Conservation (phyloP, 2,888 invertebrate species). For the Sarcophaga caerulescens region DNA sequence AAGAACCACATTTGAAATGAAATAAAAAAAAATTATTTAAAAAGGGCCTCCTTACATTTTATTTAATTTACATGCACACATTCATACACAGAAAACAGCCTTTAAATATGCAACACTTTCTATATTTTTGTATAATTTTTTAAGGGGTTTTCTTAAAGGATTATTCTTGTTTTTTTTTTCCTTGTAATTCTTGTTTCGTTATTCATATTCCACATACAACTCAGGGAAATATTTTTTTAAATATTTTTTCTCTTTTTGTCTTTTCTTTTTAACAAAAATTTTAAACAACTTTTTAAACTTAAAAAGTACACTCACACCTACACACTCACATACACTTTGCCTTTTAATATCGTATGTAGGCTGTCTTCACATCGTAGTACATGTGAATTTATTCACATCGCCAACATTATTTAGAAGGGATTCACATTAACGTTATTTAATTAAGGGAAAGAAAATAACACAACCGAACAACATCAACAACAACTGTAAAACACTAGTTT, state of each 20-base stretch:
- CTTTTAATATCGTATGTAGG: neutral
- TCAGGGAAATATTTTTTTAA: conserved; percentile 48
- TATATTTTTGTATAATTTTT: conserved; percentile 1
- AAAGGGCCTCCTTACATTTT: neutral
- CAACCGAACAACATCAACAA: conserved; percentile 2
- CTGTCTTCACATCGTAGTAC: neutral
- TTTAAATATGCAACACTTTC: conserved; percentile 52
- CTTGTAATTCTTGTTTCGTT: conserved; percentile 4
- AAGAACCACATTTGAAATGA: neutral
- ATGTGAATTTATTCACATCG: too few relatives aligned
- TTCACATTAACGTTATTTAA: neutral
- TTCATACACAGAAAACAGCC: neutral
- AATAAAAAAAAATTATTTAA: neutral
- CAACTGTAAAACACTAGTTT: conserved; percentile 42
- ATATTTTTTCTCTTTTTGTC: neutral
- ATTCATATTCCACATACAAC: conserved; percentile 42
- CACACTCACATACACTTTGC: neutral
- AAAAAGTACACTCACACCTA: neutral
- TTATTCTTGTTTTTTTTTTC: neutral
- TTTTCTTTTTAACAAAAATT: conserved; percentile 33
- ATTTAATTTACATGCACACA: neutral
- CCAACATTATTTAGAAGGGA: neutral
- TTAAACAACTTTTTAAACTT: neutral
- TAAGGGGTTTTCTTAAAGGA: neutral
- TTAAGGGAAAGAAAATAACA: neutral